Evolutionary conservation across 2,888 invertebrate genomes (phyloP).

Genomic region (Pollenia angustigena): DNA sequence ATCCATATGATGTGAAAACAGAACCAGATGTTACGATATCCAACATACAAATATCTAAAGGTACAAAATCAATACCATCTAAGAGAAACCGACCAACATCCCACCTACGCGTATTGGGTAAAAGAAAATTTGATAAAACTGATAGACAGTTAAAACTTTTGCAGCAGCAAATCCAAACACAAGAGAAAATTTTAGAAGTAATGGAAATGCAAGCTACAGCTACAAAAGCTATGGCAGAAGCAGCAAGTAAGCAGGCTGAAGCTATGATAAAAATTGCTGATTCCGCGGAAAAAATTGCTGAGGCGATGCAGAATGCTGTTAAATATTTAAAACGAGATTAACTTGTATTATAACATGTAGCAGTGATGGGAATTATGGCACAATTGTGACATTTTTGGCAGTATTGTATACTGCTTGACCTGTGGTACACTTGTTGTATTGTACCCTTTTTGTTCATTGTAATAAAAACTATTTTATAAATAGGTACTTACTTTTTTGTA

Average conservation of each 20-base stretch:
- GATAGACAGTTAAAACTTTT: conserved; percentile 33
- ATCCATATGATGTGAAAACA: conserved; percentile 5
- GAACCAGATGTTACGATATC: not conserved
- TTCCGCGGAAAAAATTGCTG: conserved; percentile 32
- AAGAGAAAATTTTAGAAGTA: conserved; percentile 34
- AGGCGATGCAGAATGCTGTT: conserved; percentile 15
- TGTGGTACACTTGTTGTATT: too few relatives aligned
- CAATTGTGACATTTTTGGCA: too few relatives aligned
- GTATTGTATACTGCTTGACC: too few relatives aligned
- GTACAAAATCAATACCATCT: not conserved
- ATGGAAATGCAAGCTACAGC: conserved; percentile 38
- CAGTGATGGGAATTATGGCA: not conserved
- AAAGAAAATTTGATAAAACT: conserved; percentile 35
- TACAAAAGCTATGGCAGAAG: conserved; percentile 26
- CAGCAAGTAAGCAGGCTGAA: conserved; percentile 26
- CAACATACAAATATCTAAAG: not conserved
- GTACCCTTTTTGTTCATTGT: too few relatives aligned
- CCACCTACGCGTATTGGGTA: not conserved
- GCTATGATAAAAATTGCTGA: conserved; percentile 33
- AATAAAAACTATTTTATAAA: too few relatives aligned
- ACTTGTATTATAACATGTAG: not conserved
- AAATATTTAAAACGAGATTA: conserved; percentile 42
- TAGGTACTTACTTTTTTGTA: too few relatives aligned
- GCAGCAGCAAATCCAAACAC: conserved; percentile 30
- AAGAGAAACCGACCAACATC: conserved; percentile 7